Base-by-base conservation (phyloP, 2,888 invertebrate genomes). In the Halocaridina rubra region DNA sequence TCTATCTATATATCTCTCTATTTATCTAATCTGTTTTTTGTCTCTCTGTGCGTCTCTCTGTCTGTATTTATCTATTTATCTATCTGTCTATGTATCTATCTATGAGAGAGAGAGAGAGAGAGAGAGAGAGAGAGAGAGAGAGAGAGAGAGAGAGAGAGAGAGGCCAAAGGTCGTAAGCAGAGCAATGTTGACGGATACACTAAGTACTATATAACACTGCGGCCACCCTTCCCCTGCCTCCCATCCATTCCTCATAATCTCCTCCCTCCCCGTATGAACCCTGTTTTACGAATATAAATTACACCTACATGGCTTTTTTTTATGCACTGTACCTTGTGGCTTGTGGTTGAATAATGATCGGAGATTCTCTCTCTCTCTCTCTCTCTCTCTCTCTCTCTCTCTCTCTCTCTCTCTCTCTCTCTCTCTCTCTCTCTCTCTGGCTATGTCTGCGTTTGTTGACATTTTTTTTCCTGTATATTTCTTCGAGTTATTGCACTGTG, bases 301-400 rank as follows among this genome's bases (percentile, higher is more conserved):
- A n/a, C n/a, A n/a, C n/a, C n/a, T n/a, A n/a, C n/a, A n/a, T n/a
- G n/a, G n/a, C n/a, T n/a, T n/a, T n/a, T n/a, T n/a, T n/a, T n/a
- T n/a, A n/a, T n/a, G n/a, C n/a, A n/a, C n/a, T n/a, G n/a, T n/a
- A n/a, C n/a, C n/a, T n/a, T n/a, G n/a, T 46, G 16, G 46, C 32
- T 33, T 30, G 30, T n/a, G 32, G 32, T 32, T 16, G 1, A 1
- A 53, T 53, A 10, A 53, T 53, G 7, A 53, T 53, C 19, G 53
- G 4, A 2, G 10, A 3, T 3, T 67, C 67, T n/a, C 67, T 27
- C 67, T n/a, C n/a, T 46, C 46, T 24, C 74, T 74, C 46, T 24
- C n/a, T 46, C 46, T 39, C 19, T 39, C 74, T 74, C 74, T 46
- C 39, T 74, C 46, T 39, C 46, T 74, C 74, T 39, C 24, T 64